Percentiles rank a stretch among this genome's conserved stretches.
These are phyloP conservation scores for Cryptomyrus ogoouensis DNA, from an alignment of 2,113 vertebrate genomes.

Conservation along the genomic window DNA sequence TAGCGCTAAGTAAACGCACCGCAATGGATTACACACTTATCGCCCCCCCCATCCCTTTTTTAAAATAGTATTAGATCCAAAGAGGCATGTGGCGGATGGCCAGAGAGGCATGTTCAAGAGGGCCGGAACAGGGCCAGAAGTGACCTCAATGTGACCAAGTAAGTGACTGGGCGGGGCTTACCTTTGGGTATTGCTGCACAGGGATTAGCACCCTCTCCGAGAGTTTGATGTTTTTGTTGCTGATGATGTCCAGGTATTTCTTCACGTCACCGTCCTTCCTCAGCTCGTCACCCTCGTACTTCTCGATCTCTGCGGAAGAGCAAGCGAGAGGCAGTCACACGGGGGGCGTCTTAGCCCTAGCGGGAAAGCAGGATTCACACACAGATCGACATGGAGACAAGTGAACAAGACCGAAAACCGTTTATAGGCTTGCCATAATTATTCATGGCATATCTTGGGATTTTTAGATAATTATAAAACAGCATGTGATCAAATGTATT, in stretches of 20 bases:
- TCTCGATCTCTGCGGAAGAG: constrained; percentile 85
- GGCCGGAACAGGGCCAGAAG: not conserved
- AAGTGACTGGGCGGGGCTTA: constrained; percentile 44
- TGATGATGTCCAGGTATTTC: constrained; percentile 97
- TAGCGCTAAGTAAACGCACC: not conserved
- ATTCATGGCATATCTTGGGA: not conserved
- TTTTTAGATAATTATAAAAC: not conserved
- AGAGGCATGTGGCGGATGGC: not conserved
- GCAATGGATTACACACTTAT: not conserved
- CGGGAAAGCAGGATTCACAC: not conserved
- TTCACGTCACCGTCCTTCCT: constrained; percentile 90
- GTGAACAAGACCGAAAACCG: not conserved
- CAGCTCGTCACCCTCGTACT: constrained; percentile 79
- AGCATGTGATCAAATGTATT: not conserved
- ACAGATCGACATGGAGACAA: not conserved
- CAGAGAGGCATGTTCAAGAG: not conserved
- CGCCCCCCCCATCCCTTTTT: not conserved
- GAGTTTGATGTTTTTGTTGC: constrained; percentile 99
- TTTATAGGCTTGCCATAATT: not conserved
- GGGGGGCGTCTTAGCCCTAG: not conserved
- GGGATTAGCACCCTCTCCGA: constrained; percentile 94
- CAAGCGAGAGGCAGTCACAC: constrained; percentile 25
- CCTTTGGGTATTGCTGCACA: constrained; percentile 97
- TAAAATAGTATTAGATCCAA: not conserved
- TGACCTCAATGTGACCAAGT: not conserved